Evolutionary conservation across 2,888 invertebrate genomes (phyloP), one percentile per base, ranked within the genome.

Genomic region (Caradrina clavipalpis): DNA sequence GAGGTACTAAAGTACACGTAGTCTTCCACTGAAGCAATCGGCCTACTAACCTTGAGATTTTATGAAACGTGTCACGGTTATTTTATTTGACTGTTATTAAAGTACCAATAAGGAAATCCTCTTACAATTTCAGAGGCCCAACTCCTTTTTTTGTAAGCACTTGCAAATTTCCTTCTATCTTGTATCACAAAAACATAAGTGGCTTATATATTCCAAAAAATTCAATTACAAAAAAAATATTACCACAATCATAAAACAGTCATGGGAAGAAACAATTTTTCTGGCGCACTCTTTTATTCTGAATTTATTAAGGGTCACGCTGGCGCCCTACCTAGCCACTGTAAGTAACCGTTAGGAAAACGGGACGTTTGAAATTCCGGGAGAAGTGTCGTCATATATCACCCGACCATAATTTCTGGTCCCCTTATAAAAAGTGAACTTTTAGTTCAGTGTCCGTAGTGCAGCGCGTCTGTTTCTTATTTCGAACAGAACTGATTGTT

Each of bases 221-320:
- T 76, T 76, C 81, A 73, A 73, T 76, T 72, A 78, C 50, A 69
- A 51, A 47, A 59, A 71, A 81, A 71, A 71, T 75, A 75, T 75
- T 60, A 81, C 74, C 49, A 54, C 68, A 71, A 66, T 67, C 71
- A 71, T 81, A 74, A 64, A 76, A 70, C 69, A 80, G 83, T 84
- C 76, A 78, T 80, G 68, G 80, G 73, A 81, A 86, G 88, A 88
- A 91, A 90, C 88, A 89, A 90, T 93, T 92, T 92, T 91, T 91
- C 90, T 87, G 85, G 87, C 89, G 91, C 88, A 90, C 79, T 91
- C 88, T 89, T 91, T 92, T 90, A 92, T 89, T 89, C 87, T 85
- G 86, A 94, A 95, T 95, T 95, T 95, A 95, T 95, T 93, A 93
- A 93, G 93, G 95, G 94, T 93, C 93, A 89, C 87, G 90, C 87